Percentiles rank a stretch among this genome's conserved stretches.
phyloP scores from a whole-genome alignment of 1,140 invertebrate genomes.

The Drosophila punjabiensis region DNA sequence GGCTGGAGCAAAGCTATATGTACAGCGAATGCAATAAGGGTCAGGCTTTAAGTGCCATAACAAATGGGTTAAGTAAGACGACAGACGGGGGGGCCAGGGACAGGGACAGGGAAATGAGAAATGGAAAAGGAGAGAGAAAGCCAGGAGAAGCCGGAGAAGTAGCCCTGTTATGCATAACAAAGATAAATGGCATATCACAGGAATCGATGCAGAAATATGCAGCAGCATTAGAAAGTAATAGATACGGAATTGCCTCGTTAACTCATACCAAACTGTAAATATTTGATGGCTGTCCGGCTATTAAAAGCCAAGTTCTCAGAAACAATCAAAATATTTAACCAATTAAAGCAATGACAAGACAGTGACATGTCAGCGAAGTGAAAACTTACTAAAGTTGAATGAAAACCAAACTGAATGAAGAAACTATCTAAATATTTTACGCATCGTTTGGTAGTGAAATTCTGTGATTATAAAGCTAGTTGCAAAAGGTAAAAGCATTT shows the following conservation, averaged over 20 bases:
- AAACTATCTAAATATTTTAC: background rate
- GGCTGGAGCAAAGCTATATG: constrained; percentile 31
- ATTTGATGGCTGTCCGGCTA: constrained; percentile 14
- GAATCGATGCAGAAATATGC: constrained; percentile 53
- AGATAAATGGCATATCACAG: constrained; percentile 61
- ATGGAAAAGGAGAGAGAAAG: background rate
- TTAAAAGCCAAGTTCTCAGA: background rate
- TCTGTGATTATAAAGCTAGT: background rate
- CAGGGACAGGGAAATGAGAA: background rate
- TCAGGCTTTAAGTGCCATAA: constrained; percentile 61
- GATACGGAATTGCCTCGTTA: constrained; percentile 2
- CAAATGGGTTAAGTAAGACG: constrained; percentile 58
- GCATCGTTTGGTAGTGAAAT: background rate
- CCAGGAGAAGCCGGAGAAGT: constrained; percentile 9
- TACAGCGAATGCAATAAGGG: constrained; percentile 54
- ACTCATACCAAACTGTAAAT: constrained; percentile 31
- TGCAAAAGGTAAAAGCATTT: background rate
- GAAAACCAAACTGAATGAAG: background rate
- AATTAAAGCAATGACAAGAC: constrained; percentile 18
- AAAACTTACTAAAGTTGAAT: background rate
- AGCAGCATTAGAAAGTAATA: constrained; percentile 52
- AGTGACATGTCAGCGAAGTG: constrained; percentile 7
- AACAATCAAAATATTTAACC: constrained; percentile 11
- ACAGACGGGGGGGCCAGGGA: constrained; percentile 2
- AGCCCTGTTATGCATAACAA: constrained; percentile 53